Percentiles rank a stretch among this genome's conserved stretches.
Evolutionary conservation across 1,140 invertebrate species (phyloP).

Genomic region (Platorchestia sp.): DNA sequence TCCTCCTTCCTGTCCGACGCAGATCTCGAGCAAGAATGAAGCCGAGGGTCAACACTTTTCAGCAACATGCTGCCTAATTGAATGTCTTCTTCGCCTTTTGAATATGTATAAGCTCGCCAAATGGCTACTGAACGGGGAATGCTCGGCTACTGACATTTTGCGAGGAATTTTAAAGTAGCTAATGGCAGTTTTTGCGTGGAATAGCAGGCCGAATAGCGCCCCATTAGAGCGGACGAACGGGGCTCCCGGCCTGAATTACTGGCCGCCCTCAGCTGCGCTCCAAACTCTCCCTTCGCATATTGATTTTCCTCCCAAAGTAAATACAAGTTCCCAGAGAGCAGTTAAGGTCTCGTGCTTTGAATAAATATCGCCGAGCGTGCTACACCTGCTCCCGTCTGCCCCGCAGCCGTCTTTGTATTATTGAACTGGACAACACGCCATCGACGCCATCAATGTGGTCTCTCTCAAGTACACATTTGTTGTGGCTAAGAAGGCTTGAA

Average conservation of each 20-base stretch:
- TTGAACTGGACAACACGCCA: neutral
- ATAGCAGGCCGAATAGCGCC: neutral
- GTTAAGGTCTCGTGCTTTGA: neutral
- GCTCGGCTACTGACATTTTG: constrained; percentile 20
- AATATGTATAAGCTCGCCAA: constrained; percentile 37
- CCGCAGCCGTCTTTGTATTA: neutral
- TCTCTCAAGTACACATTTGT: no score
- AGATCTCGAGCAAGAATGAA: neutral
- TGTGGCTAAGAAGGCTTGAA: no score
- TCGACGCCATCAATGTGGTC: no score
- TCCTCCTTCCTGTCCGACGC: neutral
- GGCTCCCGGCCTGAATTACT: neutral
- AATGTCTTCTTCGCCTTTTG: constrained; percentile 37
- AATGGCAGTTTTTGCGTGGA: constrained; percentile 39
- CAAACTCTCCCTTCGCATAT: neutral
- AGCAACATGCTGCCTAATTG: constrained; percentile 14
- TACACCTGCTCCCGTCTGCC: neutral
- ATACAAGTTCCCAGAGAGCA: neutral
- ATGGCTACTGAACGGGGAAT: constrained; percentile 14
- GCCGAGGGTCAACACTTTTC: constrained; percentile 2
- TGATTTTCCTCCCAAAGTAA: constrained; percentile 42
- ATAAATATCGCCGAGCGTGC: constrained; percentile 18
- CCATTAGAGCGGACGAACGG: neutral
- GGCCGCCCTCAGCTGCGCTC: neutral
- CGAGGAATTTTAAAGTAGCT: neutral